A percentile compares a stretch with the other conserved stretches of the same genome.
Conservation (phyloP, 2,797 vertebrate species). For the Eulemur mongoz region DNA sequence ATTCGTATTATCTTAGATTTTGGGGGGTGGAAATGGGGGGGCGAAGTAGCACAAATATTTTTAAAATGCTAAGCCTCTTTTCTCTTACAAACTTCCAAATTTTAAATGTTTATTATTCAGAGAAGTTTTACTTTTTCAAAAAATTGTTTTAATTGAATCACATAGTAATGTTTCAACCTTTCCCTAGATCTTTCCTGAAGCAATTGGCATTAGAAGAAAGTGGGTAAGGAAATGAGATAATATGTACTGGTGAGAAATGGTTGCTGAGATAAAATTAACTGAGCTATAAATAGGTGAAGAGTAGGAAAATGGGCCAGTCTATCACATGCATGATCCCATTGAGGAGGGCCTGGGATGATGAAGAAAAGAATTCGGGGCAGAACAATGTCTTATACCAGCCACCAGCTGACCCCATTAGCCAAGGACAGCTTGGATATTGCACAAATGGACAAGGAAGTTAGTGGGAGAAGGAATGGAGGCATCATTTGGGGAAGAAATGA, state of each 20-base stretch:
- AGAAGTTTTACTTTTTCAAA: not conserved
- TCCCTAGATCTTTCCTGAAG: not conserved
- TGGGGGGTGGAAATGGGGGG: not conserved
- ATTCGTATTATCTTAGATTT: not conserved
- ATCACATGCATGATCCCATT: not conserved
- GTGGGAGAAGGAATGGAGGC: not conserved
- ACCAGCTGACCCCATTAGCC: not conserved
- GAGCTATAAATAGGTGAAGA: not conserved
- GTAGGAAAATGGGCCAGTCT: not conserved
- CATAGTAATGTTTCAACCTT: not conserved
- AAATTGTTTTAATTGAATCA: not conserved
- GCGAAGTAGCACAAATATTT: not conserved
- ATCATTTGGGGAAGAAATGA: not conserved
- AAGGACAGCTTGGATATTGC: not conserved
- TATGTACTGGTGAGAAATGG: not conserved
- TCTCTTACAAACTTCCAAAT: not conserved
- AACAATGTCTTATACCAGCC: not conserved
- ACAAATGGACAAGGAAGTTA: not conserved
- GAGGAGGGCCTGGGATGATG: not conserved
- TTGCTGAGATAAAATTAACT: conserved; percentile 1
- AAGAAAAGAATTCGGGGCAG: not conserved
- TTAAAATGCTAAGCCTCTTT: not conserved
- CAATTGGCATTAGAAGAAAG: not conserved
- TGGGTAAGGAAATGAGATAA: not conserved
- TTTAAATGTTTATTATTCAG: not conserved